phyloP scores from a whole-genome alignment of 1,140 invertebrate genomes.

The Drosophila neocordata region DNA sequence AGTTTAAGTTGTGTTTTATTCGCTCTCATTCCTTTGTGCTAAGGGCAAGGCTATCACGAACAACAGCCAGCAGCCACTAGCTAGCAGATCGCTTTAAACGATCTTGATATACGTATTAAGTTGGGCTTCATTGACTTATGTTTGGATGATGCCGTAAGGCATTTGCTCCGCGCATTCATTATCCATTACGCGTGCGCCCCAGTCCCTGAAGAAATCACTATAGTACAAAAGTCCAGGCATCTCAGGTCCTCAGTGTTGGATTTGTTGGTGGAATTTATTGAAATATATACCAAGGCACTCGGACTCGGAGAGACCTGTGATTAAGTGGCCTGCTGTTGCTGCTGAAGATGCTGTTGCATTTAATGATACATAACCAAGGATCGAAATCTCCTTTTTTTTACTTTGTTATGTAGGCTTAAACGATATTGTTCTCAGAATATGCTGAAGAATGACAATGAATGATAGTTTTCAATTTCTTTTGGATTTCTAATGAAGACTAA shows the following conservation, averaged over 20 bases:
- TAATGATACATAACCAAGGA: constrained; percentile 54
- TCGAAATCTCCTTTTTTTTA: constrained; percentile 10
- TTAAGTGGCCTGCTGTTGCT: constrained; percentile 58
- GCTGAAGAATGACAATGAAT: constrained; percentile 9
- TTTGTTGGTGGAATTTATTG: constrained; percentile 78
- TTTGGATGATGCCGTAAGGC: constrained; percentile 54
- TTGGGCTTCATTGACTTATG: constrained; percentile 53
- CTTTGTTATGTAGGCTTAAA: constrained; percentile 43
- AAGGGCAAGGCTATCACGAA: constrained; percentile 54
- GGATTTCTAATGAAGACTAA: too few species aligned
- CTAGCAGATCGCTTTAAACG: background rate
- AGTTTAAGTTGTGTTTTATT: constrained; percentile 21
- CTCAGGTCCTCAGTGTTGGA: constrained; percentile 57
- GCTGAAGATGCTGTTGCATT: constrained; percentile 38
- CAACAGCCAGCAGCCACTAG: constrained; percentile 28
- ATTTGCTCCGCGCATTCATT: constrained; percentile 69
- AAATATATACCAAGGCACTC: constrained; percentile 63
- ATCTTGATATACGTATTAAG: background rate
- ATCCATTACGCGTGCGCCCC: constrained; percentile 65
- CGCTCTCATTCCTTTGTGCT: constrained; percentile 33
- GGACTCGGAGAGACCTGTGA: constrained; percentile 41
- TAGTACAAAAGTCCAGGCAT: constrained; percentile 2
- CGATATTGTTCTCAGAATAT: constrained; percentile 69
- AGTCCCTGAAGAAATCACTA: constrained; percentile 11
- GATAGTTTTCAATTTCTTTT: background rate